A percentile compares a stretch with the other conserved stretches of the same genome.
Evolutionary conservation across 1,140 invertebrate genomes (phyloP).

Genomic region (Drosophila repletoides): DNA sequence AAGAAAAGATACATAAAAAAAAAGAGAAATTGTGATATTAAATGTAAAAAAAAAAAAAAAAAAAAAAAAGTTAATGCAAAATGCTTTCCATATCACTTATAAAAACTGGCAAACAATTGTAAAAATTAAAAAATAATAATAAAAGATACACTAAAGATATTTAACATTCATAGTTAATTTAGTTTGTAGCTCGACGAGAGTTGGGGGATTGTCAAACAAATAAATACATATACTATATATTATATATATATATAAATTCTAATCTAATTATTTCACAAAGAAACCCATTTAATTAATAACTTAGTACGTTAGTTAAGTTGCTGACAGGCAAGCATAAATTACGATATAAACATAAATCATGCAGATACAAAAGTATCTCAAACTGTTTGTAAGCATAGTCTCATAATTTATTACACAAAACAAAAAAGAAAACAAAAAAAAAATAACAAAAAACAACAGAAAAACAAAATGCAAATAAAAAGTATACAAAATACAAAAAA

Average conservation of each 20-base stretch:
- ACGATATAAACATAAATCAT: slow-evolving; percentile 46
- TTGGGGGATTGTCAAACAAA: slow-evolving; percentile 37
- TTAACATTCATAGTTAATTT: slow-evolving; percentile 77
- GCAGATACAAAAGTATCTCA: slow-evolving; percentile 56
- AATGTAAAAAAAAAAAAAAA: slow-evolving; percentile 55
- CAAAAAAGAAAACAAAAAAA: slow-evolving; percentile 43
- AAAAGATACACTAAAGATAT: slow-evolving; percentile 37
- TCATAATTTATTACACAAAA: slow-evolving; percentile 73
- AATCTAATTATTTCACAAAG: slow-evolving; percentile 35
- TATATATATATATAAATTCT: slow-evolving; percentile 22
- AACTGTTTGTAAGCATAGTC: slow-evolving; percentile 73
- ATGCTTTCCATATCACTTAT: slow-evolving; percentile 76
- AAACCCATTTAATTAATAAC: slow-evolving; percentile 32
- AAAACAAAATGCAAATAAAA: slow-evolving; percentile 46
- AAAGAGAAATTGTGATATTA: slow-evolving; percentile 78
- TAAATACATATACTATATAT: slow-evolving; percentile 4
- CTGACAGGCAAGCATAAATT: slow-evolving; percentile 35
- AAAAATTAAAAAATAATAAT: slow-evolving; percentile 8
- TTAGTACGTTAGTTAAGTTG: slow-evolving; percentile 35
- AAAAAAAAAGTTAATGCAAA: slow-evolving; percentile 43
- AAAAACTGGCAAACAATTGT: slow-evolving; percentile 63
- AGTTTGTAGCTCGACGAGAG: slow-evolving; percentile 50
- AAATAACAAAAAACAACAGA: slow-evolving; percentile 50
- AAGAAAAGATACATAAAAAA: slow-evolving; percentile 31
- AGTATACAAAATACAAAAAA: slow-evolving; percentile 50